A percentile compares a stretch with the other conserved stretches of the same genome.
phyloP scores from a whole-genome alignment of 2,888 invertebrate genomes.

The Hemicrepidius hirtus region DNA sequence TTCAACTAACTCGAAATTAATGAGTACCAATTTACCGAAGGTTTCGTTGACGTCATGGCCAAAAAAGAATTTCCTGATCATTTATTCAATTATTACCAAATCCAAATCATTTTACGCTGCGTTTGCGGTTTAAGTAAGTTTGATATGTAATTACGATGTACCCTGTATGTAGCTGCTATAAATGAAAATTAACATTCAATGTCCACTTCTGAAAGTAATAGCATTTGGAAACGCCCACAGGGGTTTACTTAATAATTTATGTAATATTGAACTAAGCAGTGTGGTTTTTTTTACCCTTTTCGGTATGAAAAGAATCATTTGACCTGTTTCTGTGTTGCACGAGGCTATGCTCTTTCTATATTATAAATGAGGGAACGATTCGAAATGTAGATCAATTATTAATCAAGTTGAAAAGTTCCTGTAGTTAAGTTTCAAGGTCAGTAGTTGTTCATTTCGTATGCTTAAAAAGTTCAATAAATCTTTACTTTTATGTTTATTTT shows the following conservation, averaged over 20 bases:
- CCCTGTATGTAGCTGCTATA: no score
- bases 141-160: no score
- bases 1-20: not conserved
- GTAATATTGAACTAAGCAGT: no score
- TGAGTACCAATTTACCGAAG: conserved; percentile 2
- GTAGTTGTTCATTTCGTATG: not conserved
- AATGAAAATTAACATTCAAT: no score
- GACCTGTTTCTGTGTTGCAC: no score
- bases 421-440: conserved; percentile 2
- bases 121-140: no score
- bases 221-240: no score
- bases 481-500: no score
- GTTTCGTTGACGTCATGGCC: not conserved
- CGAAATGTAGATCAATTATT: not conserved
- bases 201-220: no score
- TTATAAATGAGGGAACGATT: conserved; percentile 10
- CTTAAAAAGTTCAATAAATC: not conserved
- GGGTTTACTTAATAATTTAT: no score
- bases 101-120: not conserved
- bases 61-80: not conserved
- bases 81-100: not conserved
- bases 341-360: not conserved
- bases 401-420: not conserved
- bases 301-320: no score
- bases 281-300: no score